Conservation (phyloP, 2,888 invertebrate species). For the Ceriagrion tenellum region DNA sequence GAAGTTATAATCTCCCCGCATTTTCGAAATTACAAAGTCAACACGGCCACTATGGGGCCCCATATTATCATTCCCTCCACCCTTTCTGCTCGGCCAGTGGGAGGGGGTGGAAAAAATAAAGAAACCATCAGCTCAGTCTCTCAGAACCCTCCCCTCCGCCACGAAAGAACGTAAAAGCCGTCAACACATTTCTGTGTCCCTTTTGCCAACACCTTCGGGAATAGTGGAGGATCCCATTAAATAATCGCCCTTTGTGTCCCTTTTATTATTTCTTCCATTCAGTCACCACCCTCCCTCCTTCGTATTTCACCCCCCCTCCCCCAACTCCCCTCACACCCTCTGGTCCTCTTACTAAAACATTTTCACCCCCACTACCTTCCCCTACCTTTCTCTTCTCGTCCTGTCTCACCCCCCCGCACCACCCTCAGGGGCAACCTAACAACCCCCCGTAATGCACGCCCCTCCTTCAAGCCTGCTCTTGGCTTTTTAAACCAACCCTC, state of each 20-base stretch:
- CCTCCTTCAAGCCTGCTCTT: background rate
- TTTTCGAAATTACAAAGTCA: slow-evolving; percentile 39
- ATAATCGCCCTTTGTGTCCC: slow-evolving; percentile 21
- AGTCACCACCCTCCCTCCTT: background rate
- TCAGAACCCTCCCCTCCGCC: background rate
- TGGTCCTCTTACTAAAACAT: background rate
- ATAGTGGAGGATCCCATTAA: slow-evolving; percentile 24
- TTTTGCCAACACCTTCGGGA: slow-evolving; percentile 28
- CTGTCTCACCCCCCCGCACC: background rate
- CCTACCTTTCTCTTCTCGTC: too few species aligned
- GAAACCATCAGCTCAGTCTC: background rate
- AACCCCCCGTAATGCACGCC: background rate
- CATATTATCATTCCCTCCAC: slow-evolving; percentile 24
- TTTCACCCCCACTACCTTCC: background rate
- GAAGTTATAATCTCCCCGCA: slow-evolving; percentile 25
- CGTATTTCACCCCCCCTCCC: background rate
- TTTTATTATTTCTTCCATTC: background rate
- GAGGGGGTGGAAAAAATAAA: background rate
- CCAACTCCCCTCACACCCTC: background rate
- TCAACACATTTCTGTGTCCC: background rate
- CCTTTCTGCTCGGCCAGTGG: background rate
- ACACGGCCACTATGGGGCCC: slow-evolving; percentile 23
- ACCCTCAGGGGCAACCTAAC: background rate
- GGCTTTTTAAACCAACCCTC: background rate
- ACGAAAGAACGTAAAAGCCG: background rate